Evolutionary conservation across 2,797 vertebrate species (phyloP).

Genomic region (Trachops cirrhosus): DNA sequence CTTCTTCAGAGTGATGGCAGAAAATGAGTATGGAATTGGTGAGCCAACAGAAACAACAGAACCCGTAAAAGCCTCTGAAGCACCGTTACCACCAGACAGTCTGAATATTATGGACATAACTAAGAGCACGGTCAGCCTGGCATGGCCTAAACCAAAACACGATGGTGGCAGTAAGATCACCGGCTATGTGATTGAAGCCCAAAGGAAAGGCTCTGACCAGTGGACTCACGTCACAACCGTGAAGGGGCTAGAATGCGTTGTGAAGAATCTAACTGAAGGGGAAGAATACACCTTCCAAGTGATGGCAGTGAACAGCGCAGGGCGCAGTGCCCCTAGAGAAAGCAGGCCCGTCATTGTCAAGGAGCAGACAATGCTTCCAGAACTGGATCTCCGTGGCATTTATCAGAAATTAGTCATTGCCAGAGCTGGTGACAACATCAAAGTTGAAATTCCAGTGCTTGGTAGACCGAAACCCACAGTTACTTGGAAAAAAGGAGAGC

Average conservation of each 20-base stretch:
- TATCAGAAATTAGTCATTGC: conserved; percentile 95
- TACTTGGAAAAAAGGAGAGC: conserved; percentile 95
- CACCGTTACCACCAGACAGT: conserved; percentile 93
- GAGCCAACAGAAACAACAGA: conserved; percentile 94
- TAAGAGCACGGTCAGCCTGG: conserved; percentile 92
- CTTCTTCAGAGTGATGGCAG: conserved; percentile 97
- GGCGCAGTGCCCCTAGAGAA: conserved; percentile 93
- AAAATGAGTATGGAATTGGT: conserved; percentile 98
- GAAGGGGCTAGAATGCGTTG: conserved; percentile 92
- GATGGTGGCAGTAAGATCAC: conserved; percentile 97
- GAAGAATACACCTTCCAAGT: conserved; percentile 97
- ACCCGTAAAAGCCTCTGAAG: conserved; percentile 95
- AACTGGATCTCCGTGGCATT: conserved; percentile 94
- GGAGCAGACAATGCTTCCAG: conserved; percentile 93
- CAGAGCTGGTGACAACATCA: conserved; percentile 96
- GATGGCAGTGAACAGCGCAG: conserved; percentile 97
- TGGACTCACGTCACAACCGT: conserved; percentile 95
- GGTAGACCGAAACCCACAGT: conserved; percentile 95
- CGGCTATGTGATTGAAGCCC: conserved; percentile 97
- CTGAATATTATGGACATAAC: conserved; percentile 95
- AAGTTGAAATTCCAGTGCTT: conserved; percentile 96
- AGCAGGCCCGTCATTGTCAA: conserved; percentile 93
- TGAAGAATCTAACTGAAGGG: conserved; percentile 96
- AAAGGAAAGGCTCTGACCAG: conserved; percentile 95
- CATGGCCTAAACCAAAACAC: conserved; percentile 97